Conservation (phyloP, 2,113 vertebrate genomes). For the Brienomyrus brachyistius region DNA sequence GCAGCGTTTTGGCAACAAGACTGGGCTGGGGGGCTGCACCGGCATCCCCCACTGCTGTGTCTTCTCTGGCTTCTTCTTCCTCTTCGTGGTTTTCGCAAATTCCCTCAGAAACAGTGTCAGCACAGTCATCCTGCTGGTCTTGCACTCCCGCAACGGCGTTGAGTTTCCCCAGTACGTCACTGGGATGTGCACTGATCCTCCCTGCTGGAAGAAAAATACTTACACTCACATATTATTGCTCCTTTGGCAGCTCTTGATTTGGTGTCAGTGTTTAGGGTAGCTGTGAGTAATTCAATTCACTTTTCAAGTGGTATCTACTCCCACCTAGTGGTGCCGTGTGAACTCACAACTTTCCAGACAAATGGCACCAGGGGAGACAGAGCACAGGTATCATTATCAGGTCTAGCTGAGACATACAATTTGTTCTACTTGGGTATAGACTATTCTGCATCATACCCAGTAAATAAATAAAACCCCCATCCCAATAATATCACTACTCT, state of each 20-base stretch:
- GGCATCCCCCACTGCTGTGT: constrained; percentile 38
- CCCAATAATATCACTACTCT: not conserved
- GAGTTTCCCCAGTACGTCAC: constrained; percentile 38
- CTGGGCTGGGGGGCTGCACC: constrained; percentile 51
- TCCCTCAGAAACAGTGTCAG: constrained; percentile 23
- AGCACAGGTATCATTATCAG: not conserved
- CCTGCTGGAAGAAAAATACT: constrained; percentile 29
- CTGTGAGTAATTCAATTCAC: not conserved
- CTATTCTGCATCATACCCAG: not conserved
- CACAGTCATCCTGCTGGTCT: constrained; percentile 33
- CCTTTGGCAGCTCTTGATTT: not conserved
- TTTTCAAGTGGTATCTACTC: constrained; percentile 36
- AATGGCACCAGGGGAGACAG: not conserved
- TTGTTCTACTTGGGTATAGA: not conserved
- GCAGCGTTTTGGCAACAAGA: constrained; percentile 53
- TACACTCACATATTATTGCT: not conserved
- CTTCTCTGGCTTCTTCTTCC: constrained; percentile 12
- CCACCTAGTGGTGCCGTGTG: constrained; percentile 44
- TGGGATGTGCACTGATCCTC: constrained; percentile 48
- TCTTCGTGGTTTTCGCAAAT: constrained; percentile 38
- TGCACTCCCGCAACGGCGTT: constrained; percentile 43
- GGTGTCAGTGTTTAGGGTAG: not conserved
- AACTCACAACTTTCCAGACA: not conserved
- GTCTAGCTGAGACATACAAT: not conserved
- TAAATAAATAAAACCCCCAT: not conserved